phyloP scores from a whole-genome alignment of 2,888 invertebrate genomes.

The Craniophora ligustri region DNA sequence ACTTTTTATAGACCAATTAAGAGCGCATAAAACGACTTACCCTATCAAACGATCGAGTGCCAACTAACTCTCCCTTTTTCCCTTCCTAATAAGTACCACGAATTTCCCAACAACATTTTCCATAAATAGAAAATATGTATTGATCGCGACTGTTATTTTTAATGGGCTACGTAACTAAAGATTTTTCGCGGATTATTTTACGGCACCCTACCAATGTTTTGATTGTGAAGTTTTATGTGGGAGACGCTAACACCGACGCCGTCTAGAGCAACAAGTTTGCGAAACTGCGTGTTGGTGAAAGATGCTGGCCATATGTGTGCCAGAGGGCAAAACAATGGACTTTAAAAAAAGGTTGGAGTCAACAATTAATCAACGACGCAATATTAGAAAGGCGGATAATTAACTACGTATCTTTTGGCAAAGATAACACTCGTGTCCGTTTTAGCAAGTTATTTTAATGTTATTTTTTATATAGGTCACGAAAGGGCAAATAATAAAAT shows the following conservation, averaged over 20 bases:
- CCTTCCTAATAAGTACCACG: not conserved
- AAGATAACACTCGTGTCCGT: too few relatives aligned
- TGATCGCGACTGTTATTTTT: not conserved
- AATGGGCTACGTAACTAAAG: not conserved
- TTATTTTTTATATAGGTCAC: too few relatives aligned
- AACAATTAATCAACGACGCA: not conserved
- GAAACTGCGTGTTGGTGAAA: conserved; percentile 12
- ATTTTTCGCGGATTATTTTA: not conserved
- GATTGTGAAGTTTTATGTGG: conserved; percentile 1
- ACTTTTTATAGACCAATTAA: too few relatives aligned
- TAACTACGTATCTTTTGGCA: not conserved
- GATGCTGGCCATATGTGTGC: conserved; percentile 23
- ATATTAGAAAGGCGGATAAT: not conserved
- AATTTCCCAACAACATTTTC: not conserved
- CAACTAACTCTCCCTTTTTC: too few relatives aligned
- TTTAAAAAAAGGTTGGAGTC: conserved; percentile 6
- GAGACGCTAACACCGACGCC: not conserved
- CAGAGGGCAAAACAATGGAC: conserved; percentile 7
- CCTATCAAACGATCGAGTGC: not conserved
- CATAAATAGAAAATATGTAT: not conserved
- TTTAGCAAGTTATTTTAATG: too few relatives aligned
- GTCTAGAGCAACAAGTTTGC: conserved; percentile 35
- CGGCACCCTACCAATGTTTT: conserved; percentile 1
- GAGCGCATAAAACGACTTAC: not conserved
- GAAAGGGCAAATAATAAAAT: not conserved